Percentiles rank a stretch among this genome's conserved stretches.
Conservation (phyloP, 2,113 vertebrate genomes). For the Rallus limicola region DNA sequence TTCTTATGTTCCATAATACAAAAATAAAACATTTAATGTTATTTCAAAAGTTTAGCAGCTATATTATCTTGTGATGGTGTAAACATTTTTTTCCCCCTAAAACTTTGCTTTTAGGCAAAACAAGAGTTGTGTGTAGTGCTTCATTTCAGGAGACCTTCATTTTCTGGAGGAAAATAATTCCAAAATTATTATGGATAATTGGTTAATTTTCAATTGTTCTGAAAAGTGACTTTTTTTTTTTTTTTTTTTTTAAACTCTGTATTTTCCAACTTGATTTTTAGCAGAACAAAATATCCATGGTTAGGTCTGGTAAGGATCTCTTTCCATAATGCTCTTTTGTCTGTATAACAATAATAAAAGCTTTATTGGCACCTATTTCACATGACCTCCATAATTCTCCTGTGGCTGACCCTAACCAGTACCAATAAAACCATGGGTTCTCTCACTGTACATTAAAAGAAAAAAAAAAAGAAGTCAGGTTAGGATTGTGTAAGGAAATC, state of each 20-base stretch:
- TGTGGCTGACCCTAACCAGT: conserved; percentile 60
- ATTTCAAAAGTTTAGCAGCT: background rate
- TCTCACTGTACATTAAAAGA: background rate
- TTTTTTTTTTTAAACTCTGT: background rate
- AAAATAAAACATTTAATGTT: background rate
- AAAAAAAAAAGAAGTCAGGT: background rate
- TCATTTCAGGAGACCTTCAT: background rate
- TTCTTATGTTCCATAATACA: background rate
- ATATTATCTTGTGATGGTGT: background rate
- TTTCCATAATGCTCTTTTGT: conserved; percentile 65
- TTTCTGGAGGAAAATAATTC: background rate
- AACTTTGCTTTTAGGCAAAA: background rate
- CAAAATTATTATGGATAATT: background rate
- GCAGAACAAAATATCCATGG: conserved; percentile 42
- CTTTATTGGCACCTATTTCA: conserved; percentile 68
- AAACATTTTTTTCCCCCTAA: too few species aligned
- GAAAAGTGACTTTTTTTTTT: background rate
- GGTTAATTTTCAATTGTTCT: background rate
- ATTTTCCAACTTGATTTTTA: conserved; percentile 39
- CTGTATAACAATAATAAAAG: conserved; percentile 68
- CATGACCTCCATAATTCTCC: conserved; percentile 61
- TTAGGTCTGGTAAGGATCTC: conserved; percentile 54
- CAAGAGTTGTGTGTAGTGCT: background rate
- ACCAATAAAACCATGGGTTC: conserved; percentile 55
- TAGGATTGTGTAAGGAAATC: background rate